Base-by-base conservation (phyloP, 2,113 vertebrate species). In the Pygoscelis adeliae region DNA sequence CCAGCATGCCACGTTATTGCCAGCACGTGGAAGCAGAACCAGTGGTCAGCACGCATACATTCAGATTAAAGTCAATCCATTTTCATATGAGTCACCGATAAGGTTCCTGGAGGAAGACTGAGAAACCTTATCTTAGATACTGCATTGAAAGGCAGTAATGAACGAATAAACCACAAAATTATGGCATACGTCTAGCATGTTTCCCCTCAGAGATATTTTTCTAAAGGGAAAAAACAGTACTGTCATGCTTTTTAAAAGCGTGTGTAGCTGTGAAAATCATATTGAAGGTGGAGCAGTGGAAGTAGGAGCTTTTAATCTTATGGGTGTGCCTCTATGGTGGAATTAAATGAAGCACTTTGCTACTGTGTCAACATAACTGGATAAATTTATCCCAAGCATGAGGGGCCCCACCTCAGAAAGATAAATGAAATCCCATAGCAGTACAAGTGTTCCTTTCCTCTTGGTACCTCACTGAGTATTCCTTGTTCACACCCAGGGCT, bases 251-350 rank as follows among this genome's bases (percentile, higher is more conserved):
- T 95, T 74, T 16, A 77, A 50, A 89, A 67, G 26, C 5, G 2
- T 16, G 6, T 12, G 5, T 22, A 86, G 29, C 69, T 87, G 34
- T 40, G 84, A 71, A 80, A 96, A 34, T 32, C 19, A 22, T 8
- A 56, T 2, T 59, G 26, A 63, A 78, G 69, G 77, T 44, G 44
- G 36, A 94, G 36, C 58, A 94, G 47, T 11, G 14, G 44, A 91
- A 92, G 34, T 6, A 81, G 25, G 15, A 79, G 42, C 15, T 73
- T 77, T 87, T 93, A 87, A 94, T 81, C 73, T 92, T n/a, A 52
- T 12, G 66, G 81, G 79, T 50, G 79, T 84, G 80, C 55, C 83
- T n/a, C 56, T 47, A 9, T 0, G 1, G 26, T 29, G 23, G 55
- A 96, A 34, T 79, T 82, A 87, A 72, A 78, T 30, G 27, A 84